Base-by-base conservation (phyloP, 30 jellyfish, hydroid and myxozoan genomes). In the Nemopilema nomurai region DNA sequence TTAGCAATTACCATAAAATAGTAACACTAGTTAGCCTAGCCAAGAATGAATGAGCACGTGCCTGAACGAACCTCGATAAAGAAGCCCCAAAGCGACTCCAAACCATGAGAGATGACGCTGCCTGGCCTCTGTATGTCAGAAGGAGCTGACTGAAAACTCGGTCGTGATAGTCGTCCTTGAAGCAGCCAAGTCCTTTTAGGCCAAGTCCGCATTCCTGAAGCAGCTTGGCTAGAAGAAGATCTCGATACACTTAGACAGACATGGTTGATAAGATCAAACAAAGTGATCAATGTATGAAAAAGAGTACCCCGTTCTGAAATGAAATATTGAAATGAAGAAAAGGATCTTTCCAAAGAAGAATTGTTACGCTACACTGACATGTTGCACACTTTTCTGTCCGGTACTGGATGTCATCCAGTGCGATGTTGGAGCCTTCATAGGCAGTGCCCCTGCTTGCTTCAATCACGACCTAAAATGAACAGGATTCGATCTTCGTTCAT, bases 131-230 rank as follows among this genome's bases (percentile, higher is more conserved):
- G 49, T 65, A 49, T 1, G 53, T 63, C 22, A 28, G 31, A 57
- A 80, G 74, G 25, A 64, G 69, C 26, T 32, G 28, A 8, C 70
- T 70, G 53, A 80, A 16, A 0, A 71, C 69, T 1, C 89, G 80
- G 49, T 65, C 74, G 18, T 18, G 0, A 9, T 23, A 18, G 4
- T 16, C 50, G 26, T 80, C 89, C 18, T 31, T n/a, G 30, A 57
- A 80, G 51, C 89, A 80, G 31, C 89, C 89, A 17, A 80, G 25
- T 4, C 82, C 81, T 16, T 31, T 65, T 41, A 80, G 1, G 1
- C 33, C 31, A 53, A 80, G 26, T 31, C 81, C 74, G 33, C 89
- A 80, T 19, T 25, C 21, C 19, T 13, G 9, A 41, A 41, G 13
- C 57, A 41, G 57, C 57, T 41, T 41, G 13, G 13, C 57, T 41